Percentiles rank a stretch among this genome's conserved stretches.
Conservation (phyloP, 2,888 invertebrate genomes). For the Cryptops parisi region DNA sequence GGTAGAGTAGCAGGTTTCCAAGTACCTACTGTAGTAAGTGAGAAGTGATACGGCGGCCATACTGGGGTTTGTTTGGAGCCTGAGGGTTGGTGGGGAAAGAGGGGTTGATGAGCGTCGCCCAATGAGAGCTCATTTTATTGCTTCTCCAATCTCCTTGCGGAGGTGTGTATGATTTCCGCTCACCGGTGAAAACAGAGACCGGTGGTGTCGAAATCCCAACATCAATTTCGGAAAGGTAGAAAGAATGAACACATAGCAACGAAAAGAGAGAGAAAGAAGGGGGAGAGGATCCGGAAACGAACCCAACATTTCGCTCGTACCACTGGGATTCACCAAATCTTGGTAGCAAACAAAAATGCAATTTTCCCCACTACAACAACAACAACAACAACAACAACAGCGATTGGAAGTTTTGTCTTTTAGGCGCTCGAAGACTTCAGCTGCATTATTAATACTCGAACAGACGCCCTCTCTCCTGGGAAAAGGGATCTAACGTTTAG, state of each 20-base stretch:
- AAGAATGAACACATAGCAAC: background rate
- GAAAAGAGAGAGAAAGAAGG: background rate
- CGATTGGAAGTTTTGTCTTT: background rate
- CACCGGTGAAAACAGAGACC: background rate
- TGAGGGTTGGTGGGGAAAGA: no score
- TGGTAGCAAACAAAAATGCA: conserved; percentile 11
- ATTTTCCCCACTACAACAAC: conserved; percentile 13
- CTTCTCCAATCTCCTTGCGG: conserved; percentile 1
- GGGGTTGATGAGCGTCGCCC: background rate
- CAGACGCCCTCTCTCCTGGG: conserved; percentile 6
- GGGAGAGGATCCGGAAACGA: background rate
- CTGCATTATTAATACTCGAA: conserved; percentile 2
- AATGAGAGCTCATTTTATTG: background rate
- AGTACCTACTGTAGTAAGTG: no score
- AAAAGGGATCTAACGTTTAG: no score
- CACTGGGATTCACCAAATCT: conserved; percentile 13
- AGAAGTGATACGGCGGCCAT: no score
- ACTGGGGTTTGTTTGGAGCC: no score
- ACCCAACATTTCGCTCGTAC: background rate
- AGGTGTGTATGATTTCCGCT: background rate
- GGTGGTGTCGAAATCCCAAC: conserved; percentile 1
- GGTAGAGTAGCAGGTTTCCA: no score
- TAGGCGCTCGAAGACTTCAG: background rate
- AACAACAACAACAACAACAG: conserved; percentile 1
- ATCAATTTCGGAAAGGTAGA: background rate